phyloP scores from a whole-genome alignment of 2,113 vertebrate species.

The Atractosteus spatula region DNA sequence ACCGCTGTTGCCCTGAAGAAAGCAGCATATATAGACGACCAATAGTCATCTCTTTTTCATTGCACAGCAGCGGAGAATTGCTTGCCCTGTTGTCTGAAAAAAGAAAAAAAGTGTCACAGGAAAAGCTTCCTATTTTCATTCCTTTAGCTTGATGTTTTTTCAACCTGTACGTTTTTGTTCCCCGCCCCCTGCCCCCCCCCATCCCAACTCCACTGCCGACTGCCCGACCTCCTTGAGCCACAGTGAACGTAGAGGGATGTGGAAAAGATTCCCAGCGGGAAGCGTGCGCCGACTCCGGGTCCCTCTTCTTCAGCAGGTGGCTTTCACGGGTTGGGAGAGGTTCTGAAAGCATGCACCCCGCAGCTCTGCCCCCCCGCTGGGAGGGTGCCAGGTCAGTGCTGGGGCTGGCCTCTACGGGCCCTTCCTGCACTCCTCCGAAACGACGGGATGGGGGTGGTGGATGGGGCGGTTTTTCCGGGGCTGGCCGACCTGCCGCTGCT shows the following conservation, averaged over 20 bases:
- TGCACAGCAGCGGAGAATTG: not conserved
- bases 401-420: not conserved
- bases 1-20: constrained; percentile 76
- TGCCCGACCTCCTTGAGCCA: too few species aligned
- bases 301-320: too few species aligned
- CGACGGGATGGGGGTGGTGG: too few species aligned
- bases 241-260: too few species aligned
- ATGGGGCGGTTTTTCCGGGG: constrained; percentile 1
- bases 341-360: too few species aligned
- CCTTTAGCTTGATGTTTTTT: too few species aligned
- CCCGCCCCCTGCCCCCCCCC: too few species aligned
- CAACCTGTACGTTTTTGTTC: too few species aligned
- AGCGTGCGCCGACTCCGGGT: too few species aligned
- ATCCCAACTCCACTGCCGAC: too few species aligned
- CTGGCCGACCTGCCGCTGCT: constrained; percentile 22
- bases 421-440: not conserved
- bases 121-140: not conserved
- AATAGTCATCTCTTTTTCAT: constrained; percentile 10
- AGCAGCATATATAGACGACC: constrained; percentile 71
- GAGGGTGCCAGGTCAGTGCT: constrained; percentile 18
- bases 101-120: not conserved
- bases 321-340: too few species aligned
- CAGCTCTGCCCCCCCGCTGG: constrained; percentile 17
- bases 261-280: too few species aligned
- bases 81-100: not conserved